These are phyloP conservation scores for Troides oblongomaculatus DNA, from an alignment of 2,888 invertebrate species.

Conservation along the genomic window DNA sequence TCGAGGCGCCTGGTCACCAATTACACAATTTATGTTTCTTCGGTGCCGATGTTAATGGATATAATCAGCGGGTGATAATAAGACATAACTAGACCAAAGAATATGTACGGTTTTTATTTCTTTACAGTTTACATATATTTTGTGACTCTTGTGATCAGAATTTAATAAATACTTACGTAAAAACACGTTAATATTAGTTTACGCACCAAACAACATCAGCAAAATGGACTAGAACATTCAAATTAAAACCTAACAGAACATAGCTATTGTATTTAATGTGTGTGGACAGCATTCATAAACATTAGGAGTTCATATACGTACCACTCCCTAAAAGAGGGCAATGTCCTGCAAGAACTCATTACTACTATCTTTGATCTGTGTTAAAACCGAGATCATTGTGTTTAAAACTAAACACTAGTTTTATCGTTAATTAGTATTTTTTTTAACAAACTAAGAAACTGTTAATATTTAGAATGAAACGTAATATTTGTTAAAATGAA, in stretches of 20 bases:
- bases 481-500: no score
- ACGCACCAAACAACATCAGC: no score
- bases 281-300: background rate
- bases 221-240: no score
- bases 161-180: background rate
- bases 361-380: constrained; percentile 47
- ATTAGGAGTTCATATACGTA: constrained; percentile 14
- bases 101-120: background rate
- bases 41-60: constrained; percentile 35
- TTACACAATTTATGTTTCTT: constrained; percentile 52
- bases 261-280: background rate
- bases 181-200: no score
- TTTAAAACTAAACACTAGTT: background rate
- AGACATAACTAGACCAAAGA: background rate
- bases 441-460: no score
- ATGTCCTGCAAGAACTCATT: constrained; percentile 58
- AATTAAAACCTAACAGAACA: background rate
- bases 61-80: constrained; percentile 6
- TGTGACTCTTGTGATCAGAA: background rate
- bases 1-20: constrained; percentile 44
- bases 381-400: background rate
- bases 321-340: constrained; percentile 47
- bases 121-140: background rate
- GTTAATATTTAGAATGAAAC: no score
- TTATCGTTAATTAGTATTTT: no score